Evolutionary conservation across 2,888 invertebrate species (phyloP), one percentile per base, ranked within the genome.

Genomic region (Lamellibrachia satsuma): DNA sequence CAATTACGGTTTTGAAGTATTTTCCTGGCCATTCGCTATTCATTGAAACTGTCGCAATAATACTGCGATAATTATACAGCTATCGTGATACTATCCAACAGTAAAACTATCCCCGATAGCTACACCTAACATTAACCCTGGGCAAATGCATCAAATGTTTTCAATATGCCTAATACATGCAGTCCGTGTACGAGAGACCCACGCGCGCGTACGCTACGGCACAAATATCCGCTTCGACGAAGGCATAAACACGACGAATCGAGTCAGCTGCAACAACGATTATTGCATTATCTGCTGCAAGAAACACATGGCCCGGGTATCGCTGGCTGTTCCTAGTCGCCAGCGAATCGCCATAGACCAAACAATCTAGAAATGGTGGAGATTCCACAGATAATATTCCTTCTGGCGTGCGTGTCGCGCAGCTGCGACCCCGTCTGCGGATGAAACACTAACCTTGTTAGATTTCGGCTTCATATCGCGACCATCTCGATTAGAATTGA

Each of bases 191-290:
- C 75, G 75, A 75, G 15, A 15, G 75, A 75, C 6, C 2, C n/a
- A 39, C 22, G 22, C 22, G 75, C 60, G 22, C 15, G 60, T 15
- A 60, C 60, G 60, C 75, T 75, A 6, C 22, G 39, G 22, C 22
- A 22, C 75, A 6, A n/a, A 75, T 75, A 75, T 75, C 75, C 75
- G n/a, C 22, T 75, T 75, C 75, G 75, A 75, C 75, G 75, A 75
- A 75, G 75, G 75, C 39, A 39, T 75, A 75, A 75, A 75, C 75
- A 75, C 75, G 75, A 75, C 22, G 75, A 75, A 75, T 75, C 75
- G 75, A 75, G 75, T 75, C 75, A 75, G 75, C 75, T 75, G 75
- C 75, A n/a, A 75, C 75, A 75, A 75, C 75, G 75, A 75, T 7
- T 55, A 55, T 55, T 7, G 55, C 55, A 55, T 75, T 75, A 75